Conservation (phyloP, 2,113 vertebrate genomes). For the Eupsittula cactorum region DNA sequence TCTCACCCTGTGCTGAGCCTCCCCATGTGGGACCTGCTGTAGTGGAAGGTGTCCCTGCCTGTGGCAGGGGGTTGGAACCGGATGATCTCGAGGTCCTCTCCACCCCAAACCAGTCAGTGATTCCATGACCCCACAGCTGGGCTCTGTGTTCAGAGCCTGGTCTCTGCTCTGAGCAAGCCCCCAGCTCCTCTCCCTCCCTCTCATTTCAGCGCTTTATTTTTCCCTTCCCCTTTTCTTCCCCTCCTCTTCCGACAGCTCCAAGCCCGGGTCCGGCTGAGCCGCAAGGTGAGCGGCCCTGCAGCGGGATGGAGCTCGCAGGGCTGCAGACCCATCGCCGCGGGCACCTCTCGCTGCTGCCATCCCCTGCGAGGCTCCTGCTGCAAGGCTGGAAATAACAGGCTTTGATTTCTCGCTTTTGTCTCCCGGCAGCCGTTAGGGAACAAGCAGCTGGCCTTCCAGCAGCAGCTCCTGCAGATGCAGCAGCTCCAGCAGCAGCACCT, state of each 20-base stretch:
- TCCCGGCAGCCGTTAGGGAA: conserved; percentile 87
- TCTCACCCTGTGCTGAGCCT: background rate
- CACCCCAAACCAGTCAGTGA: background rate
- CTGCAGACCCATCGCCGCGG: background rate
- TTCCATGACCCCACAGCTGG: rapidly evolving
- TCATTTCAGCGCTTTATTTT: conserved; percentile 24
- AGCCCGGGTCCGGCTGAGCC: conserved; percentile 37
- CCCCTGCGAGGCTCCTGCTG: background rate
- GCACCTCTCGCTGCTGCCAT: background rate
- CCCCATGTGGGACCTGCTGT: background rate
- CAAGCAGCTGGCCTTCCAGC: conserved; percentile 99
- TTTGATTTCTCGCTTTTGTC: conserved; percentile 70
- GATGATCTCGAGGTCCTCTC: background rate
- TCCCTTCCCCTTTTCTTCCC: conserved; percentile 55
- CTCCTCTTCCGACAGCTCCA: conserved; percentile 69
- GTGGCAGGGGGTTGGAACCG: background rate
- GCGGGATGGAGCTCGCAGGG: background rate
- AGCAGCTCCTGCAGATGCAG: conserved; percentile 99
- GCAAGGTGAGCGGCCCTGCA: conserved; percentile 1
- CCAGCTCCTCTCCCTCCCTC: background rate
- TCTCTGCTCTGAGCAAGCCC: background rate
- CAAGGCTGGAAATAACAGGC: background rate
- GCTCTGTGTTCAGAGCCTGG: background rate
- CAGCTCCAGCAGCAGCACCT: conserved; percentile 98
- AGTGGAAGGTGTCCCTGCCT: background rate